A percentile compares a stretch with the other conserved stretches of the same genome.
Evolutionary conservation across 2,113 vertebrate species (phyloP).

Genomic region (Vidua macroura): DNA sequence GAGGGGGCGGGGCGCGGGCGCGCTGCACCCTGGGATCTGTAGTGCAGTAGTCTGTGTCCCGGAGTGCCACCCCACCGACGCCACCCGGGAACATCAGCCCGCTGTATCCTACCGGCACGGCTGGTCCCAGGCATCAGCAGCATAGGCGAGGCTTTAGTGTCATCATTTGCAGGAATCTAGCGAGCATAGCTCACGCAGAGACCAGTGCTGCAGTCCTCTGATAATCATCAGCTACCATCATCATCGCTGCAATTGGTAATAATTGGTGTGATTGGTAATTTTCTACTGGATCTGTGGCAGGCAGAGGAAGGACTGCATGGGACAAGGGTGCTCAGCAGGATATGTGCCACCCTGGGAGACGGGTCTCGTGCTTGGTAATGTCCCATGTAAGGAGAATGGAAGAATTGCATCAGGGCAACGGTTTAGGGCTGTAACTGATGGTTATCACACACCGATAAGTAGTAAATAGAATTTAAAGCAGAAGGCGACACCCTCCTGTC

Average conservation of each 20-base stretch:
- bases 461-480: background rate
- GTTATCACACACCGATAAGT: background rate
- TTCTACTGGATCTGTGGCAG: background rate
- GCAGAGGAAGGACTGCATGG: background rate
- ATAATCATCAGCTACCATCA: background rate
- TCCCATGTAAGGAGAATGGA: background rate
- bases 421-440: background rate
- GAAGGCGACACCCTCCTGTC: background rate
- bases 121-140: background rate
- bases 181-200: background rate
- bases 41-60: background rate
- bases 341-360: background rate
- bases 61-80: background rate
- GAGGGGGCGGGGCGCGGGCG: background rate
- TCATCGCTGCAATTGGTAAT: too few species aligned
- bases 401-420: background rate
- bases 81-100: background rate
- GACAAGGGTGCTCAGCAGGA: background rate
- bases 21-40: background rate
- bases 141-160: too few species aligned
- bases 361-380: too few species aligned
- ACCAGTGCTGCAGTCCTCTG: accelerated
- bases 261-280: background rate
- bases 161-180: too few species aligned
- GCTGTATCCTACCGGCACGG: too few species aligned